Conservation (phyloP, 2,888 invertebrate species). For the Galerucella nymphaeae region DNA sequence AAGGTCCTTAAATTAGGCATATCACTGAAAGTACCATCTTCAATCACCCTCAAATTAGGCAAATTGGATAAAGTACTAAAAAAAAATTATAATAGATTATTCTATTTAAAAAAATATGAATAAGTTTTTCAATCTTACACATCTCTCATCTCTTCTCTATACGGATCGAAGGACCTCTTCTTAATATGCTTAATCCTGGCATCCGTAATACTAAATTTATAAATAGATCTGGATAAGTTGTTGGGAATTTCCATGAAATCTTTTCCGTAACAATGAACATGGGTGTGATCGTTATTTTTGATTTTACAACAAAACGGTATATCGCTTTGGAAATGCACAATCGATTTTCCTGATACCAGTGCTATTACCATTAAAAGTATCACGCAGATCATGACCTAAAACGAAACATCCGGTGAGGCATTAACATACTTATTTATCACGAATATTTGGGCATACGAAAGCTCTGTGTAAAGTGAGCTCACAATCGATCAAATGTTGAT, state of each 20-base stretch:
- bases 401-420: neutral
- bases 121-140: conserved; percentile 57
- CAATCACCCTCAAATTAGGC: conserved; percentile 68
- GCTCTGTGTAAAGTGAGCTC: too few relatives aligned
- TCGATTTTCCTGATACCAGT: neutral
- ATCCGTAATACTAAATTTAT: conserved; percentile 60
- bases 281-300: conserved; percentile 45
- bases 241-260: conserved; percentile 56
- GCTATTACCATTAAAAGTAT: neutral
- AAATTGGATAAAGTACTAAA: conserved; percentile 71
- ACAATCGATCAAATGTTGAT: too few relatives aligned
- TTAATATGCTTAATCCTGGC: conserved; percentile 57
- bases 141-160: conserved; percentile 59
- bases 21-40: conserved; percentile 70
- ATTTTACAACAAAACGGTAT: conserved; percentile 39
- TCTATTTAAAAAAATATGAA: too few relatives aligned
- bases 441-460: too few relatives aligned
- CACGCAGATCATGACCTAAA: conserved; percentile 20
- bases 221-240: conserved; percentile 55
- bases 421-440: too few relatives aligned
- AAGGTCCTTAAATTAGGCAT: conserved; percentile 68
- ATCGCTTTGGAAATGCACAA: neutral
- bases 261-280: conserved; percentile 57
- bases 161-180: conserved; percentile 57
- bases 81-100: conserved; percentile 21